Evolutionary conservation across 2,888 invertebrate genomes (phyloP), one percentile per base, ranked within the genome.

Genomic region (Drosophila fulvimacula): DNA sequence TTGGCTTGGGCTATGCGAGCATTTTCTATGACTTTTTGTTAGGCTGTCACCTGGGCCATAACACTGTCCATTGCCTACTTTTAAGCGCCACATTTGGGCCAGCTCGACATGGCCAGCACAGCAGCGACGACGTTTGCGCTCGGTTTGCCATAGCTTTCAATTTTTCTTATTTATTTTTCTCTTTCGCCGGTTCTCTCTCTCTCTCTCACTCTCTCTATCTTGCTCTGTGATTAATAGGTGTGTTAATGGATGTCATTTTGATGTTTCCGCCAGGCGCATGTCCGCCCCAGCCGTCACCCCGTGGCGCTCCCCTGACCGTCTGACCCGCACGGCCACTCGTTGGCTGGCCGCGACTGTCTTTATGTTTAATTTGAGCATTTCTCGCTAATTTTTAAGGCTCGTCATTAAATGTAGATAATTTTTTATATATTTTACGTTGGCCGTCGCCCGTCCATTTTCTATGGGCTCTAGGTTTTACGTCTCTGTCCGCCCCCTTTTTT

Each of bases 231-330:
- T 91, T 91, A 91, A 91, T 91, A 90, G 91, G 88, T 89, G 90
- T 91, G 91, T 88, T 91, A 91, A 91, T 91, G 90, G 90, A 90
- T 91, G 91, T 90, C 90, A 90, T 90, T 91, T 89, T 82, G 84
- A 85, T 88, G 85, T 89, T 88, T 90, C 86, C 88, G 82, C 81
- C 73, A 81, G 84, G 81, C 87, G 89, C 84, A 80, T 83, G 83
- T 79, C 86, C 78, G 64, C 32, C 55, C 51, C 59, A 38, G 27
- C 55, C 39, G 10, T 38, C 19, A 6, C 32, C 19, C 34, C 11
- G 27, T 24, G 30, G 4, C 32, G 15, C 13, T n/a, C 27, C 32
- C 21, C 34, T 10, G 21, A 52, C 42, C 13, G 21, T 10, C 36
- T 56, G 34, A 51, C 56, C 30, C 46, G 36, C 30, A 13, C 24